Evolutionary conservation across 2,113 vertebrate genomes (phyloP), one percentile per base, ranked within the genome.

Genomic region (Rafetus swinhoei): DNA sequence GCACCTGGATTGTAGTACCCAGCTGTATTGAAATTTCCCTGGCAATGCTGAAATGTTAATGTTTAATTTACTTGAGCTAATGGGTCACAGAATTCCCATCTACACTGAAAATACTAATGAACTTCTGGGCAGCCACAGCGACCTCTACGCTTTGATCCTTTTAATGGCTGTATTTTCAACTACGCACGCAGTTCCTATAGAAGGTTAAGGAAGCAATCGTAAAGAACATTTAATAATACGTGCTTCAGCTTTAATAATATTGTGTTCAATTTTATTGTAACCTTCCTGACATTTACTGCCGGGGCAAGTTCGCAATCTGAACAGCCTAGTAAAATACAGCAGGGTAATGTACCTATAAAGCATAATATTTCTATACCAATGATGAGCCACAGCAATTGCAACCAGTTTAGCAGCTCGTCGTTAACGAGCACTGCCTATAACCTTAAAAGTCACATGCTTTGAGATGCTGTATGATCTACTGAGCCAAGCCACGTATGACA

Each of bases 1-100:
- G 92, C 96, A 96, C 95, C 97, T 96, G 94, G 95, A 96, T 95
- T 95, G 81, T 95, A 96, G 97, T 94, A 90, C 76, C 59, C 97
- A 97, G 96, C 97, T 97, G 96, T 89, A 96, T 84, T 94, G 92
- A 97, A 96, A 97, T 96, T 84, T 86, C 90, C 86, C 92, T 96
- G 93, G 92, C 93, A 92, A 91, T 81, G 85, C 50, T 86, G 86
- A 91, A 92, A 90, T 95, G 85, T 94, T 90, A 92, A 94, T 91
- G 94, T 88, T 96, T 97, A 88, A 97, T 97, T 95, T 95, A 83
- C 93, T 96, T 57, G 97, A 97, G 95, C 95, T 96, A 96, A 97
- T 77, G 94, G 21, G 62, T 93, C 96, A 86, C 92, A 81, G 55
- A 96, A 92, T 81, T 96, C 97, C 87, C 93, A 95, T 95, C 90